phyloP scores from a whole-genome alignment of 2,888 invertebrate genomes.

The Podabrus alpinus region DNA sequence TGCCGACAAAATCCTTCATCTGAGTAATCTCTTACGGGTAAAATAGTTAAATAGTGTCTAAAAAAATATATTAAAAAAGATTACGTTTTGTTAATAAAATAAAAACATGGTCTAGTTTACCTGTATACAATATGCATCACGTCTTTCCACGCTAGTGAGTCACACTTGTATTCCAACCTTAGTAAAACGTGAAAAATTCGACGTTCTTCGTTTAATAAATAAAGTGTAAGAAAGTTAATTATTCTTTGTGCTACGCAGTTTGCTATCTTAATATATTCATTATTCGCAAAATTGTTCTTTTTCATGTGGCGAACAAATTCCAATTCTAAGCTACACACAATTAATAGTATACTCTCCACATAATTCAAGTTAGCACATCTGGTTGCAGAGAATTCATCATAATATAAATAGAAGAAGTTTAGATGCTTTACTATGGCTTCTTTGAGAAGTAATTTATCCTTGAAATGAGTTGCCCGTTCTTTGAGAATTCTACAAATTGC shows the following conservation, averaged over 20 bases:
- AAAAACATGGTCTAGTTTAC: slow-evolving; percentile 31
- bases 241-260: slow-evolving; percentile 29
- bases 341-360: slow-evolving; percentile 24
- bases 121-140: slow-evolving; percentile 40
- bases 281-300: slow-evolving; percentile 29
- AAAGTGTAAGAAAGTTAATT: slow-evolving; percentile 35
- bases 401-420: slow-evolving; percentile 38
- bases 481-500: slow-evolving; percentile 35
- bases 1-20: slow-evolving; percentile 43
- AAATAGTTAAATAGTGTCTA: slow-evolving; percentile 39
- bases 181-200: slow-evolving; percentile 43
- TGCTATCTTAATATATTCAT: slow-evolving; percentile 27
- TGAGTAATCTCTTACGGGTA: slow-evolving; percentile 34
- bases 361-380: background rate
- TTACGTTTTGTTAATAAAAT: background rate
- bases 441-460: slow-evolving; percentile 34
- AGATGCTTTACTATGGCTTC: slow-evolving; percentile 36
- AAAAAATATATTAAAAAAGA: slow-evolving; percentile 2
- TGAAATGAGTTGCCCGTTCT: slow-evolving; percentile 34
- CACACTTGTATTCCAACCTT: slow-evolving; percentile 28
- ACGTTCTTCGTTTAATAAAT: slow-evolving; percentile 37
- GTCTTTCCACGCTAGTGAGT: slow-evolving; percentile 30
- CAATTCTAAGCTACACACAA: slow-evolving; percentile 40
- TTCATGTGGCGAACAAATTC: slow-evolving; percentile 32
- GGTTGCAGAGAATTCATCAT: slow-evolving; percentile 1